These are phyloP conservation scores for Dromococcyx pavoninus DNA, from an alignment of 2,797 vertebrate species.

Conservation along the genomic window DNA sequence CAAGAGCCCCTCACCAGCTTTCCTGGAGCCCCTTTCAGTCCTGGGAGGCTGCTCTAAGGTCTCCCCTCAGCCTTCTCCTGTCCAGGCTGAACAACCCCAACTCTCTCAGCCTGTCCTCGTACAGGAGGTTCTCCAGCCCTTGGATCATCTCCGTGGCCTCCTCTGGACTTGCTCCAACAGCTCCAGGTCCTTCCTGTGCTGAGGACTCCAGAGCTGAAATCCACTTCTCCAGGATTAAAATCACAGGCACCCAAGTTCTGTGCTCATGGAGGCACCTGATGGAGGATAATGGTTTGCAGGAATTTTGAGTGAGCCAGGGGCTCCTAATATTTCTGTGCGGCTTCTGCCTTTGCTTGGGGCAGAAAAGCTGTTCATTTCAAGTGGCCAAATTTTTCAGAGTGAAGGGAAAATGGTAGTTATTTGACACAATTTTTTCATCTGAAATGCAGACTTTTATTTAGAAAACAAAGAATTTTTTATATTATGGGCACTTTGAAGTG, in stretches of 20 bases:
- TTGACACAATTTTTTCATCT: background rate
- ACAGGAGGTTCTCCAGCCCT: no score
- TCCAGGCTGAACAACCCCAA: no score
- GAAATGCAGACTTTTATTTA: constrained; percentile 17
- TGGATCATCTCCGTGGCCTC: no score
- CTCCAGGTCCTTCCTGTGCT: no score
- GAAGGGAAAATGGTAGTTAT: constrained; percentile 1
- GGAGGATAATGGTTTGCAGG: background rate
- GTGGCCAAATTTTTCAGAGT: background rate
- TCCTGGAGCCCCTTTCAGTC: no score
- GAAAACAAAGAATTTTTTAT: background rate
- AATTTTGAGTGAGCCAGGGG: background rate
- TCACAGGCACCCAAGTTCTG: background rate
- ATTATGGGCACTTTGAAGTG: background rate
- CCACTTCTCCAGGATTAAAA: background rate
- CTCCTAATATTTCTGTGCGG: background rate
- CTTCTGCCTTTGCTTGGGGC: background rate
- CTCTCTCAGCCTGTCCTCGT: no score
- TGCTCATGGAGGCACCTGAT: background rate
- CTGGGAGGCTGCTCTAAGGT: no score
- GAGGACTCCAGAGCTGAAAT: no score
- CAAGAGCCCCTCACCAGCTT: no score
- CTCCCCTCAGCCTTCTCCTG: no score
- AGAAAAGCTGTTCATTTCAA: constrained; percentile 11
- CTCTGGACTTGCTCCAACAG: no score